A percentile compares a stretch with the other conserved stretches of the same genome.
phyloP scores from a whole-genome alignment of 2,113 vertebrate genomes.

The Chaetodon auriga region DNA sequence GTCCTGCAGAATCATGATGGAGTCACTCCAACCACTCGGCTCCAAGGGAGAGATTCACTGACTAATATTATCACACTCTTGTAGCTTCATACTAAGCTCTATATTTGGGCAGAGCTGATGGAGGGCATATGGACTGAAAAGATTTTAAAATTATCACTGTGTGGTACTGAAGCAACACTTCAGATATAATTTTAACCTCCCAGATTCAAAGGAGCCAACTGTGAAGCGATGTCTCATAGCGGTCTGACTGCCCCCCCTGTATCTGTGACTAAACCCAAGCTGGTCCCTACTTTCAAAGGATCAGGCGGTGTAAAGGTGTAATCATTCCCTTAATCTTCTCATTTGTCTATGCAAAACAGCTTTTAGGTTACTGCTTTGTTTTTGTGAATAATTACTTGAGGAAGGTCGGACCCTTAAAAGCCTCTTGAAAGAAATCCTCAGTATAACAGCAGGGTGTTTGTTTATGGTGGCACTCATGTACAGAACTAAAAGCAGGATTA shows the following conservation, averaged over 20 bases:
- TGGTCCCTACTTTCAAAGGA: background rate
- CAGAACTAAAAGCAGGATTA: background rate
- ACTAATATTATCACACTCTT: slow-evolving; percentile 69
- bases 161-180: slow-evolving; percentile 64
- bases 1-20: slow-evolving; percentile 46
- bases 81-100: slow-evolving; percentile 53
- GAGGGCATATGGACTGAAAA: slow-evolving; percentile 64
- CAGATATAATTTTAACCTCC: slow-evolving; percentile 68
- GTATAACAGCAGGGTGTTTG: background rate
- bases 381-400: background rate
- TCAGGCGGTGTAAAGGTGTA: background rate
- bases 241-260: slow-evolving; percentile 67
- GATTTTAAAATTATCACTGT: slow-evolving; percentile 63
- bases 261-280: slow-evolving; percentile 26
- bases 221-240: slow-evolving; percentile 23
- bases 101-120: slow-evolving; percentile 64
- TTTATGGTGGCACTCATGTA: background rate
- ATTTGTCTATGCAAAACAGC: slow-evolving; percentile 6
- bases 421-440: background rate
- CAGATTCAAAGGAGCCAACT: slow-evolving; percentile 52
- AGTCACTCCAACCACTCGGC: slow-evolving; percentile 41
- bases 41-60: slow-evolving; percentile 55
- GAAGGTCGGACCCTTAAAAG: background rate
- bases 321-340: background rate
- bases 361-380: background rate